These are phyloP conservation scores for Sclerurus mexicanus DNA, from an alignment of 2,113 vertebrate species.

Conservation along the genomic window DNA sequence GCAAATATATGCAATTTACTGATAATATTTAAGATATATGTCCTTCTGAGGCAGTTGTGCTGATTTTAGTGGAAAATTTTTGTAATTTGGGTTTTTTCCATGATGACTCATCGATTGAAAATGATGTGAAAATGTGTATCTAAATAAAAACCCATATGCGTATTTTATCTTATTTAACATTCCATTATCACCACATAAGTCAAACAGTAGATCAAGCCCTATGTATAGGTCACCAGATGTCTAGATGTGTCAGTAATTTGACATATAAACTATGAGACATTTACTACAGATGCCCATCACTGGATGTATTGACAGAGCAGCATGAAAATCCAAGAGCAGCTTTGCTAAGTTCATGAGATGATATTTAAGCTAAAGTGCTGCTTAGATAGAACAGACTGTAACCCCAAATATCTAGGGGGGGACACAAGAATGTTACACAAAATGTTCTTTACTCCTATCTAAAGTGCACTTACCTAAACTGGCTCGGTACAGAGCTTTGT, in stretches of 20 bases:
- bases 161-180: background rate
- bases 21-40: background rate
- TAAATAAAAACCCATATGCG: background rate
- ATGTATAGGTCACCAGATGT: background rate
- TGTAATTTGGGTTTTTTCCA: background rate
- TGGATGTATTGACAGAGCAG: background rate
- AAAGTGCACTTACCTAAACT: background rate
- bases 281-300: background rate
- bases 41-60: background rate
- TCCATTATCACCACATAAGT: background rate
- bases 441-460: background rate
- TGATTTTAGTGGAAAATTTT: background rate
- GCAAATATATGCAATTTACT: background rate
- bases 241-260: background rate
- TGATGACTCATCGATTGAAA: background rate
- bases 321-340: background rate
- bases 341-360: accelerated
- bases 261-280: background rate
- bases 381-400: background rate
- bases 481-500: background rate
- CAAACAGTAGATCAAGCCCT: background rate
- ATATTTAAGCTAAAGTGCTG: background rate
- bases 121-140: background rate
- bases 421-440: background rate
- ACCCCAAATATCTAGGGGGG: background rate